A percentile compares a stretch with the other conserved stretches of the same genome.
These are phyloP conservation scores for Reinhardtius hippoglossoides DNA, from an alignment of 2,113 vertebrate species.

Conservation along the genomic window DNA sequence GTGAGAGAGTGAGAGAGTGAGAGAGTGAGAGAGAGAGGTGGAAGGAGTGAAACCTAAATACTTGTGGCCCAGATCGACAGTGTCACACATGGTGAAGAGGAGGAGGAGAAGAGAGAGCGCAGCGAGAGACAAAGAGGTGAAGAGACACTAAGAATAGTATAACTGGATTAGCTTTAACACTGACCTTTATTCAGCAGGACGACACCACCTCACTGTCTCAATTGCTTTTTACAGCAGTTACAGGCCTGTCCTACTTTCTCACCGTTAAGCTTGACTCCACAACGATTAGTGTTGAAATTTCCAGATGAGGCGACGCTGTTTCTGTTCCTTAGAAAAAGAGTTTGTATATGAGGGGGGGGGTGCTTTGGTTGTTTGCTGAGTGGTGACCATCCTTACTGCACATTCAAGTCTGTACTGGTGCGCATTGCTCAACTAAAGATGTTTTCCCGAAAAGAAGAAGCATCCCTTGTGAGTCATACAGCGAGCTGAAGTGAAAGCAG, in stretches of 20 bases:
- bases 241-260: conserved; percentile 48
- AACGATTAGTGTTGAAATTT: neutral
- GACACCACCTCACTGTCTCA: conserved; percentile 38
- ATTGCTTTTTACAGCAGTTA: conserved; percentile 37
- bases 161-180: conserved; percentile 68
- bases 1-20: neutral
- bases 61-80: conserved; percentile 45
- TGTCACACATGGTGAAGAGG: conserved; percentile 24
- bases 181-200: conserved; percentile 60
- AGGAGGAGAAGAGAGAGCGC: conserved; percentile 19
- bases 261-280: conserved; percentile 21
- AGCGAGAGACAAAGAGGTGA: conserved; percentile 51
- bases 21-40: too few relatives aligned
- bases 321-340: neutral
- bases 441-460: neutral
- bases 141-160: conserved; percentile 72
- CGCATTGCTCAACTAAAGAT: neutral
- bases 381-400: neutral
- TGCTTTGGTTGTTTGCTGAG: neutral
- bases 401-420: neutral
- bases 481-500: neutral
- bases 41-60: conserved; percentile 43
- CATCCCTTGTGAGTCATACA: neutral
- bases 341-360: neutral
- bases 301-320: conserved; percentile 1